Percentiles rank a stretch among this genome's conserved stretches.
Evolutionary conservation across 2,113 vertebrate species (phyloP).

Genomic region (Malurus cyaneus): DNA sequence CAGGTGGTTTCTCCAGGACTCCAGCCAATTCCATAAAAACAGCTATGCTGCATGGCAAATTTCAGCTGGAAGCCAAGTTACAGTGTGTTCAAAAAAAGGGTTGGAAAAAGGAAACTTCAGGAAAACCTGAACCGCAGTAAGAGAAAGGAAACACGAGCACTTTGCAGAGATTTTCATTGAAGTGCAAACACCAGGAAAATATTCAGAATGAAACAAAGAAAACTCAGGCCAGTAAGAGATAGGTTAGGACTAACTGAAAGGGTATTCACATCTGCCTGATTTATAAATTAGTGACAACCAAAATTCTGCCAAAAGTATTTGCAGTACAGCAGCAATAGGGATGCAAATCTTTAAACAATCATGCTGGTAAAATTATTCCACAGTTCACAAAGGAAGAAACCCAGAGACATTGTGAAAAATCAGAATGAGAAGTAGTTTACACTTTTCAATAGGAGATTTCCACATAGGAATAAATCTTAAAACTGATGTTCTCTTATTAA

Average conservation of each 20-base stretch:
- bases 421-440: neutral
- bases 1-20: neutral
- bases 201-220: neutral
- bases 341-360: neutral
- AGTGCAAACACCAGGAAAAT: neutral
- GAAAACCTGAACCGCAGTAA: neutral
- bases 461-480: accelerated
- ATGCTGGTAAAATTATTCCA: neutral
- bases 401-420: neutral
- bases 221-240: neutral
- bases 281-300: neutral
- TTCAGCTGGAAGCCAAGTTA: neutral
- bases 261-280: neutral
- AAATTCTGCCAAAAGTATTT: neutral
- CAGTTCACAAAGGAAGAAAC: neutral
- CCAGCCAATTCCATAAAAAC: neutral
- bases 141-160: neutral
- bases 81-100: neutral
- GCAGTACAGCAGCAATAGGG: neutral
- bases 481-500: neutral
- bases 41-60: neutral
- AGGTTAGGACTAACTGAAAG: neutral
- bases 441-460: neutral
- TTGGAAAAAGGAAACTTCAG: neutral
- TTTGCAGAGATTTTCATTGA: neutral